A percentile compares a stretch with the other conserved stretches of the same genome.
Evolutionary conservation across 1,140 invertebrate species (phyloP).

Genomic region (Microplitis mediator): DNA sequence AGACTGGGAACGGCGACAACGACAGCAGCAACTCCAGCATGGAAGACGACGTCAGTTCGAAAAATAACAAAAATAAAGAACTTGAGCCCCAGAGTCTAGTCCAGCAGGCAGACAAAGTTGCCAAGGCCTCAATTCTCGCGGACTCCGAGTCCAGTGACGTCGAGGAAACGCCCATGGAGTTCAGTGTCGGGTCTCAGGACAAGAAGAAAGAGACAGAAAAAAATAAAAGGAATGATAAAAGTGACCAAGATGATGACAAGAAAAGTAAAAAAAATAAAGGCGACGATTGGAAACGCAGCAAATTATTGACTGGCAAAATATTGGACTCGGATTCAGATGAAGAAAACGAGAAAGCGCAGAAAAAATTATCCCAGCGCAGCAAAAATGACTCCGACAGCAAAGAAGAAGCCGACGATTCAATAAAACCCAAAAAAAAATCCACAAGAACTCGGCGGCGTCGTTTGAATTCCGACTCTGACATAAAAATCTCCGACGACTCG

Average conservation of each 20-base stretch:
- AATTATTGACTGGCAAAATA: slow-evolving; percentile 47
- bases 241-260: slow-evolving; percentile 1
- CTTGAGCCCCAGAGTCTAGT: neutral
- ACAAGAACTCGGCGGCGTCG: slow-evolving; percentile 15
- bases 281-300: slow-evolving; percentile 46
- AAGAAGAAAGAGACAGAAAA: slow-evolving; percentile 25
- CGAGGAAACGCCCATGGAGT: neutral
- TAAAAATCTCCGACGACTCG: slow-evolving; percentile 33
- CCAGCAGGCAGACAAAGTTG: too few relatives aligned
- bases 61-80: neutral
- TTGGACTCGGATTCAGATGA: slow-evolving; percentile 49
- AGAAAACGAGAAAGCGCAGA: slow-evolving; percentile 37
- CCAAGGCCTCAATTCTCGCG: too few relatives aligned
- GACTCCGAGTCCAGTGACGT: neutral
- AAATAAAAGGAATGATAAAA: neutral
- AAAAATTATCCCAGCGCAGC: slow-evolving; percentile 21
- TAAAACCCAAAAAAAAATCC: slow-evolving; percentile 8
- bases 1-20: neutral
- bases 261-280: slow-evolving; percentile 34
- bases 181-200: neutral
- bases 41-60: neutral
- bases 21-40: neutral
- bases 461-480: slow-evolving; percentile 42
- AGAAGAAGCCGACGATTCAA: slow-evolving; percentile 17
- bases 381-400: slow-evolving; percentile 25